Evolutionary conservation across 2,113 vertebrate genomes (phyloP), one percentile per base, ranked within the genome.

Genomic region (Chlorocebus sabaeus): DNA sequence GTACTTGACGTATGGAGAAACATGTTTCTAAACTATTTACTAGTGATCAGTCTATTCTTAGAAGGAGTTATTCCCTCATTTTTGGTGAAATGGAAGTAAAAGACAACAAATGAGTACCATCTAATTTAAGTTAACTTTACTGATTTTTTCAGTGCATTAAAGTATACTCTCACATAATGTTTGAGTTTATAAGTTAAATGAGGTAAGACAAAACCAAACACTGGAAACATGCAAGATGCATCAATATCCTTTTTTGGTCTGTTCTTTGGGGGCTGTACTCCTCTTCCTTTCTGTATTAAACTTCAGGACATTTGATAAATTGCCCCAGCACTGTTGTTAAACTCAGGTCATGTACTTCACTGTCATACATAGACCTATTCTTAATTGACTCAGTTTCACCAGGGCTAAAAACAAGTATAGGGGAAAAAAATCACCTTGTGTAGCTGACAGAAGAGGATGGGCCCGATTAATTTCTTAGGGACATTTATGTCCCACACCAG

Each of bases 41-140:
- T 75, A 82, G 52, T 57, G n/a, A 27, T 59, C 75, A 23, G 30
- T 20, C 25, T 88, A 9, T 59, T 50, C 25, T 79, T 89, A 70
- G 45, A 67, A 81, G 59, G 38, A 52, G 4, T 61, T 94, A 50
- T 87, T 94, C 89, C 12, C 57, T 89, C 68, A 87, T 67, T 35
- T 14, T 48, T 70, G 32, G 45, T 88, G 52, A 89, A 79, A 45
- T 88, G 32, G 14, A 70, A 83, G 79, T 59, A 87, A 86, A 95
- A 72, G 32, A 55, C 22, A 80, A 68, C 40, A 96, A 89, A 86
- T 61, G 27, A 68, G 61, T 72, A 75, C 3, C 50, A 89, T 55
- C n/a, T 73, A 83, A 57, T 91, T 85, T 93, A 88, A 93, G n/a
- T 68, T 94, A 23, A 89, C 87, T 64, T 52, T 25, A 73, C 16